Conservation (phyloP, 1,140 invertebrate species). For the Drosophila sp. region DNA sequence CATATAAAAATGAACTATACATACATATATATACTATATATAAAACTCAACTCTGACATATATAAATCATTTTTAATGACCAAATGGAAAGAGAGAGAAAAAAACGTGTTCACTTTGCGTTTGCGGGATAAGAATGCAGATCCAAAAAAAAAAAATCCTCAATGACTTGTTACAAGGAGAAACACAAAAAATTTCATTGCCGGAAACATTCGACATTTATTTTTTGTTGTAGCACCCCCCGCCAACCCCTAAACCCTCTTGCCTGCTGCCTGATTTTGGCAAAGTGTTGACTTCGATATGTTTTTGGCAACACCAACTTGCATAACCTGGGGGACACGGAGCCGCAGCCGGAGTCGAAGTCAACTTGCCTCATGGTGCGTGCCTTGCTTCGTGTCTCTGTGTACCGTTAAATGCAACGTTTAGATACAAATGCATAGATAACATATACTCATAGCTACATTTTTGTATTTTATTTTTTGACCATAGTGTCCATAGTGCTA, state of each 20-base stretch:
- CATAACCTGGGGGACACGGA: slow-evolving; percentile 7
- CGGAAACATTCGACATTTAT: slow-evolving; percentile 13
- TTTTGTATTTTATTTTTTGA: not conserved
- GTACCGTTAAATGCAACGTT: slow-evolving; percentile 34
- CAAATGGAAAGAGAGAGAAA: slow-evolving; percentile 2
- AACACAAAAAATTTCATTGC: slow-evolving; percentile 1
- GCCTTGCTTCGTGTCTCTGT: slow-evolving; percentile 22
- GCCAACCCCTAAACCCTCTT: too few species aligned
- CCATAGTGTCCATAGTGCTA: not conserved
- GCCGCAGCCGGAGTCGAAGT: not conserved
- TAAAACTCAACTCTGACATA: slow-evolving; percentile 7
- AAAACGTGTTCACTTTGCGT: slow-evolving; percentile 6
- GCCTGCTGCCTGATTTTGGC: slow-evolving; percentile 9
- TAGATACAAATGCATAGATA: slow-evolving; percentile 34
- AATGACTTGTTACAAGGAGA: not conserved
- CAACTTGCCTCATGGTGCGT: slow-evolving; percentile 22
- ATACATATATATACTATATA: not conserved
- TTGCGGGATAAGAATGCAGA: slow-evolving; percentile 15
- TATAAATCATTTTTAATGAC: slow-evolving; percentile 31
- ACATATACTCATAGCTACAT: slow-evolving; percentile 17
- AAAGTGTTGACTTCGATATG: slow-evolving; percentile 29
- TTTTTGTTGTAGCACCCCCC: not conserved
- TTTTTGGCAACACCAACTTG: slow-evolving; percentile 29
- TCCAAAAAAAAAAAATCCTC: not conserved
- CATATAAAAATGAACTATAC: slow-evolving; percentile 2